Percentiles rank a stretch among this genome's conserved stretches.
Evolutionary conservation across 92 coral and sea anemone genomes (phyloP).

Genomic region (Palythoa heliodiscus): DNA sequence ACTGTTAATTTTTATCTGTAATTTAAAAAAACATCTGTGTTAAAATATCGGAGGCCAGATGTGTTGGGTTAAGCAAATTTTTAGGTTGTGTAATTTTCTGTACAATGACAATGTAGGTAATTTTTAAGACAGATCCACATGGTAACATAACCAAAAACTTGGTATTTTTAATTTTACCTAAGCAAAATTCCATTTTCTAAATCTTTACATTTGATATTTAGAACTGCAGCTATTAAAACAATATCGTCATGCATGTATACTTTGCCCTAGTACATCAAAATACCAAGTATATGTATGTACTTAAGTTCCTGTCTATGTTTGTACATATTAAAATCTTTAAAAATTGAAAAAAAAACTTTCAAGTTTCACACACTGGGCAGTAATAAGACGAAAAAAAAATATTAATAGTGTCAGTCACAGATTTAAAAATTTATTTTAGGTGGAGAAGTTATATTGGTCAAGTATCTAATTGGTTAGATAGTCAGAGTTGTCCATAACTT

Average conservation of each 20-base stretch:
- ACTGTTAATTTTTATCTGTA: neutral
- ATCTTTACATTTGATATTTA: neutral
- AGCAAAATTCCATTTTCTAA: neutral
- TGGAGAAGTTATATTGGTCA: no score
- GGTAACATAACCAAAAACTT: constrained; percentile 14
- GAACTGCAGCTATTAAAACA: neutral
- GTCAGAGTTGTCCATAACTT: no score
- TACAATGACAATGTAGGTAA: neutral
- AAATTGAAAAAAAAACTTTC: no score
- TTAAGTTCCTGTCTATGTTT: neutral
- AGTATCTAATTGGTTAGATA: no score
- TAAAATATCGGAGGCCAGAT: no score
- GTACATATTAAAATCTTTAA: neutral
- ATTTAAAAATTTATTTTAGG: no score
- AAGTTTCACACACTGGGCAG: no score
- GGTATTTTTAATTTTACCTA: constrained; percentile 9
- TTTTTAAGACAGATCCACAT: neutral
- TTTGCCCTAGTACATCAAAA: neutral
- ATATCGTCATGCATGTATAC: neutral
- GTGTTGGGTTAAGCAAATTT: neutral
- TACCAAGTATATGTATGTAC: neutral
- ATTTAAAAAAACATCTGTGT: no score
- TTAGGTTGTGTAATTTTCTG: neutral
- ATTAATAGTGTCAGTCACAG: no score
- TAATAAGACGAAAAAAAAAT: no score